Base-by-base conservation (phyloP, 2,888 invertebrate genomes). In the Kuschelorhynchus macadamiae region DNA sequence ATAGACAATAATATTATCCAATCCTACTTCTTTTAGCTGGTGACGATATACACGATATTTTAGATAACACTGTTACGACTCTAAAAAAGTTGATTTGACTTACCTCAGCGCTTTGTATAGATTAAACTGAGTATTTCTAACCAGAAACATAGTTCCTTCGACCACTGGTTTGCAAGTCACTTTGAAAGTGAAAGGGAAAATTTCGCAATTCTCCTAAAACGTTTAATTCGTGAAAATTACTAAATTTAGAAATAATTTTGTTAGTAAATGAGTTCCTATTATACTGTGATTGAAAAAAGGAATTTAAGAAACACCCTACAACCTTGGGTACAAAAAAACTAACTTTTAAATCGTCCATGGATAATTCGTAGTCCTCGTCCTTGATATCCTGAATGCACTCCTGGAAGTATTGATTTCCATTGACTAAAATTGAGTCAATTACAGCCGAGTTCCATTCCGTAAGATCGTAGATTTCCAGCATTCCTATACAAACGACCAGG, bases 391-490 rank as follows among this genome's bases (percentile, higher is more conserved):
- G 76, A 8, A 85, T 69, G 75, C 87, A 88, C 70, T 87, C 85
- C 36, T 49, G 42, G 75, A 88, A 88, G 78, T 89, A 91, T 17
- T 82, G 81, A 73, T 88, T 85, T 1, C 91, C 91, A 61, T 85
- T 84, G 2, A 85, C 82, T 0, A 91, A 85, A 47, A 91, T 87
- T 0, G 88, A 88, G 79, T 91, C 89, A 39, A 91, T 75, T 2
- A 91, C 84, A 16, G 87, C 85, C 1, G 85, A 75, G 25, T 88
- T 90, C 90, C 90, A 91, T 50, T 90, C 89, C 70, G 85, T 85
- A 1, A 90, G 79, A 5, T 85, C 85, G 74, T 89, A 90, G 1
- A 88, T 85, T 66, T 86, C 85, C 7, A 86, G 85, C 84, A 90
- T 88, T 25, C 86, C 89, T 7, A 83, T 78, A 1, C 80, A 77